phyloP scores from a whole-genome alignment of 2,888 invertebrate genomes.

The Criorhina ranunculi region DNA sequence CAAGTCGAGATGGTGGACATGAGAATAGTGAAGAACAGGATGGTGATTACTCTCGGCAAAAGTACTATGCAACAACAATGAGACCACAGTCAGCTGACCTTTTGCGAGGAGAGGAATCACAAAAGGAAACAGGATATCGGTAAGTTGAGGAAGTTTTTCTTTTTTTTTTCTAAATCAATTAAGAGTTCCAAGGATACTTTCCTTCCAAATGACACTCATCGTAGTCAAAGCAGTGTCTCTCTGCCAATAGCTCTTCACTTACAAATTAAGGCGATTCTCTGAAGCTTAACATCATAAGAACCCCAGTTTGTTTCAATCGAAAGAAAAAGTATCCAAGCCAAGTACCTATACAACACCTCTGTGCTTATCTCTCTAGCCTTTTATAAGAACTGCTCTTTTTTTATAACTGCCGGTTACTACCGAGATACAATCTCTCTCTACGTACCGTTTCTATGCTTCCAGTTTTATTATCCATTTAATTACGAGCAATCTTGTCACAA shows the following conservation, averaged over 20 bases:
- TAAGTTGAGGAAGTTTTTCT: slow-evolving; percentile 21
- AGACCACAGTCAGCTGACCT: slow-evolving; percentile 8
- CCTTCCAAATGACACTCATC: too few species aligned
- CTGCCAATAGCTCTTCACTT: too few species aligned
- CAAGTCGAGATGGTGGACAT: slow-evolving; percentile 36
- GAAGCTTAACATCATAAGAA: too few species aligned
- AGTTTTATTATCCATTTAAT: slow-evolving; percentile 58
- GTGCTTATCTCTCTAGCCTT: not conserved
- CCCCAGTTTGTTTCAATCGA: too few species aligned
- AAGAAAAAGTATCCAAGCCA: too few species aligned
- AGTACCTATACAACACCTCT: not conserved
- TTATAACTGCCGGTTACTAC: slow-evolving; percentile 8
- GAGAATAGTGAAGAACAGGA: slow-evolving; percentile 13
- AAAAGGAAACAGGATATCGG: slow-evolving; percentile 27
- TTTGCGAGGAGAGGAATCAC: not conserved
- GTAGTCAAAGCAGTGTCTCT: too few species aligned
- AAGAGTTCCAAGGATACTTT: too few species aligned
- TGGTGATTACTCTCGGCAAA: slow-evolving; percentile 48
- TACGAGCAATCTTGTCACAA: slow-evolving; percentile 64
- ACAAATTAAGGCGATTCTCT: too few species aligned
- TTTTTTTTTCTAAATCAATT: too few species aligned
- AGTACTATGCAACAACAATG: slow-evolving; percentile 62
- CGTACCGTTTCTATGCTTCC: slow-evolving; percentile 7
- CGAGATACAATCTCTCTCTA: slow-evolving; percentile 11
- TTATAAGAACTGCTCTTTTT: slow-evolving; percentile 7